Evolutionary conservation across 2,888 invertebrate genomes (phyloP).

Genomic region (Ethmia dodecea): DNA sequence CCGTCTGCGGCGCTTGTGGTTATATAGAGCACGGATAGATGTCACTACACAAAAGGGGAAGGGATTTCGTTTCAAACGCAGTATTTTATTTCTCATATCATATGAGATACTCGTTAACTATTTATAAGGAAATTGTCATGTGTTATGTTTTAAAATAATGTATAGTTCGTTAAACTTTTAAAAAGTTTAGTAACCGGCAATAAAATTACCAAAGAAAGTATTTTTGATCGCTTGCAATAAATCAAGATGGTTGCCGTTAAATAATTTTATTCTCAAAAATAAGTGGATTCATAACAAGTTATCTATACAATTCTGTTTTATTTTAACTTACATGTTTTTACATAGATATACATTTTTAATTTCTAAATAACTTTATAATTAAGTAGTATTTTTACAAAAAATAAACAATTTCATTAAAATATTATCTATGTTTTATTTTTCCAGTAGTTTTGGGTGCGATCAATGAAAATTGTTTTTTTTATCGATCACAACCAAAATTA

Average conservation of each 20-base stretch:
- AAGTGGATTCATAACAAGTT: constrained; percentile 28
- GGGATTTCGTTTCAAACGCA: no score
- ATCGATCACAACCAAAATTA: constrained; percentile 71
- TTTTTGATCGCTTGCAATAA: no score
- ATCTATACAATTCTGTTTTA: constrained; percentile 20
- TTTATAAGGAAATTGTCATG: no score
- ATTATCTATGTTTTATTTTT: background rate
- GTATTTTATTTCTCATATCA: no score
- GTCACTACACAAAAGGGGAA: no score
- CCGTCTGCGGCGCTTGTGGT: no score
- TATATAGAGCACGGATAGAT: no score
- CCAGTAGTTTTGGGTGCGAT: constrained; percentile 57
- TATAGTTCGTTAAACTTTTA: no score
- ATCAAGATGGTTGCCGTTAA: constrained; percentile 23
- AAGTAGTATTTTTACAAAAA: constrained; percentile 15
- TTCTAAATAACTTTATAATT: constrained; percentile 9
- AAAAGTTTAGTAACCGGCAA: no score
- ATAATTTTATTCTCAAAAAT: constrained; percentile 40
- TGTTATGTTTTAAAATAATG: no score
- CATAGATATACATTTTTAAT: constrained; percentile 42
- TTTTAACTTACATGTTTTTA: constrained; percentile 28
- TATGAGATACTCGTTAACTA: no score
- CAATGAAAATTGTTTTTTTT: constrained; percentile 30
- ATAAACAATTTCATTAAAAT: constrained; percentile 11
- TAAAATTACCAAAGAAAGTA: no score